These are phyloP conservation scores for Nycteola revayana DNA, from an alignment of 2,888 invertebrate species.

Conservation along the genomic window DNA sequence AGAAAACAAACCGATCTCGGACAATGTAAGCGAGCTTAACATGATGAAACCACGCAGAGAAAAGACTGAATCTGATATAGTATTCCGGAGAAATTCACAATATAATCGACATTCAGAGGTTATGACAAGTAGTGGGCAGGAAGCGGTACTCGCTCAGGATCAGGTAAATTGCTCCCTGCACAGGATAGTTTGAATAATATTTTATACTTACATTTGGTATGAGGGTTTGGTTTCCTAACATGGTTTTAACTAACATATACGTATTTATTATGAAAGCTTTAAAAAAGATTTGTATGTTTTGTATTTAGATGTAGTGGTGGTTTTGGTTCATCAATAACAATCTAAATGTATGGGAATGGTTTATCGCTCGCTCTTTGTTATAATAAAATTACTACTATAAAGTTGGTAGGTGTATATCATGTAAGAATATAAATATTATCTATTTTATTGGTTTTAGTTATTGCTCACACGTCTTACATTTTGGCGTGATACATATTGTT, in stretches of 20 bases:
- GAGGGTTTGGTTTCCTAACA: conserved; percentile 71
- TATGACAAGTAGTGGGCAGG: conserved; percentile 71
- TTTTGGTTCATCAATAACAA: conserved; percentile 45
- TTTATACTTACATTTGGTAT: conserved; percentile 69
- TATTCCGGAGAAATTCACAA: conserved; percentile 84
- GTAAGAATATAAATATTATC: conserved; percentile 17
- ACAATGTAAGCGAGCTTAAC: conserved; percentile 47
- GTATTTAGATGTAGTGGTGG: conserved; percentile 46
- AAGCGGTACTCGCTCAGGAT: conserved; percentile 80
- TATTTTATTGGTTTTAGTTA: conserved; percentile 18
- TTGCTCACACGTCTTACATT: conserved; percentile 77
- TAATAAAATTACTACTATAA: conserved; percentile 15
- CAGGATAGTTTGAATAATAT: conserved; percentile 73
- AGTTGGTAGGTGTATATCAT: conserved; percentile 5
- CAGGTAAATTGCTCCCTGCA: conserved; percentile 75
- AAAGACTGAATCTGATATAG: conserved; percentile 94
- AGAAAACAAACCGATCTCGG: conserved; percentile 44
- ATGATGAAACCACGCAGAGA: conserved; percentile 88
- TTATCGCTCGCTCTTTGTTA: conserved; percentile 37
- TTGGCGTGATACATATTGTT: conserved; percentile 63
- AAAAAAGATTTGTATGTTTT: conserved; percentile 43
- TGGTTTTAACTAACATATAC: conserved; percentile 56
- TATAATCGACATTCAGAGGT: conserved; percentile 71
- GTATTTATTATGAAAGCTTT: conserved; percentile 46
- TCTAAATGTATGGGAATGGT: conserved; percentile 50